Percentiles rank a stretch among this genome's conserved stretches.
Evolutionary conservation across 2,888 invertebrate genomes (phyloP).

Genomic region (Arrhopalites spinosus): DNA sequence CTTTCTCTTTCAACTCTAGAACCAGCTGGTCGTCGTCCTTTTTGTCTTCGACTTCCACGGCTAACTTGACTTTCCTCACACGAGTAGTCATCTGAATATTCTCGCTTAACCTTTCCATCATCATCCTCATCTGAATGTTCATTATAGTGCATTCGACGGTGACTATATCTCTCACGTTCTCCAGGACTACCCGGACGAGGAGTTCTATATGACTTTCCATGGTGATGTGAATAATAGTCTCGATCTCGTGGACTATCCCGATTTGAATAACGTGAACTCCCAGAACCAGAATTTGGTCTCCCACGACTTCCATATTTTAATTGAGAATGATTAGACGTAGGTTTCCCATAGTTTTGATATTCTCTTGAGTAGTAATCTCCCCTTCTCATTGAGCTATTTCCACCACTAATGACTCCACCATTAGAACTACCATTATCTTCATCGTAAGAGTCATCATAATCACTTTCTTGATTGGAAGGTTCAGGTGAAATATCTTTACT

Average conservation of each 20-base stretch:
- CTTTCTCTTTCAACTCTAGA: constrained; percentile 1
- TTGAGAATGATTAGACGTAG: too few relatives aligned
- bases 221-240: neutral
- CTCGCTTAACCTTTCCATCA: constrained; percentile 28
- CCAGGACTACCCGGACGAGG: neutral
- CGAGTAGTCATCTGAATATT: constrained; percentile 52
- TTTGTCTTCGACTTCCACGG: neutral
- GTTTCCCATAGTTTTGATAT: constrained; percentile 13
- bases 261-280: constrained; percentile 16
- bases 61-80: constrained; percentile 41
- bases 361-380: constrained; percentile 2
- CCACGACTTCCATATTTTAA: neutral
- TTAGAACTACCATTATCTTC: constrained; percentile 59
- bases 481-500: constrained; percentile 42
- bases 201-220: neutral
- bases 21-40: neutral
- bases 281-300: constrained; percentile 17
- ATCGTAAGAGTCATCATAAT: constrained; percentile 51
- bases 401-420: constrained; percentile 57
- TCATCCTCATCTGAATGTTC: constrained; percentile 25
- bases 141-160: constrained; percentile 38
- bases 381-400: neutral
- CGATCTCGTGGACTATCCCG: constrained; percentile 20
- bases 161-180: constrained; percentile 5
- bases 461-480: constrained; percentile 53